These are phyloP conservation scores for Aspidoscelis tigris DNA, from an alignment of 2,113 vertebrate species.

Conservation along the genomic window DNA sequence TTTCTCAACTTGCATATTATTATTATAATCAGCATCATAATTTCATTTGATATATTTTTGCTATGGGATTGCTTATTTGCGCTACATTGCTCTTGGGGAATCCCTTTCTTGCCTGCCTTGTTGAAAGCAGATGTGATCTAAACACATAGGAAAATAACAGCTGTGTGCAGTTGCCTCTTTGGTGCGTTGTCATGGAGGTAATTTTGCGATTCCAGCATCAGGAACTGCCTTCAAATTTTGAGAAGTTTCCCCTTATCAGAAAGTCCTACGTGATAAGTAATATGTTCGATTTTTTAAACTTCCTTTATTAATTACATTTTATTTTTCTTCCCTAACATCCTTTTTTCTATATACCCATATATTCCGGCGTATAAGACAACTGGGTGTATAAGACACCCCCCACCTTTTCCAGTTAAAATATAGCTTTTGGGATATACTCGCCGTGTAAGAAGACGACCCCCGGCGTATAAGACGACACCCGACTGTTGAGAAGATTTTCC, in stretches of 20 bases:
- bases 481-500: no score
- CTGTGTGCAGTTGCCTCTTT: background rate
- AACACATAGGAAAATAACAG: conserved; percentile 7
- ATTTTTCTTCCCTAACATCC: no score
- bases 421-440: no score
- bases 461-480: no score
- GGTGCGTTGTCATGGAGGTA: conserved; percentile 9
- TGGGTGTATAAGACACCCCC: no score
- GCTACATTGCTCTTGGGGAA: background rate
- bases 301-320: no score
- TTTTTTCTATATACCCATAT: no score
- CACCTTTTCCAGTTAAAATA: no score
- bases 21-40: background rate
- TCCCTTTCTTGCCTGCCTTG: background rate
- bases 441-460: no score
- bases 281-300: background rate
- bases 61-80: conserved; percentile 8
- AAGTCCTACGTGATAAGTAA: background rate
- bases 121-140: conserved; percentile 21
- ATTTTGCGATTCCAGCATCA: background rate
- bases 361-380: no score
- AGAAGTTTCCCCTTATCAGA: background rate
- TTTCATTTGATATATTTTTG: background rate
- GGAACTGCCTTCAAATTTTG: background rate
- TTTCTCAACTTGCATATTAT: background rate